A percentile compares a stretch with the other conserved stretches of the same genome.
Evolutionary conservation across 2,113 vertebrate genomes (phyloP).

Genomic region (Vidua macroura): DNA sequence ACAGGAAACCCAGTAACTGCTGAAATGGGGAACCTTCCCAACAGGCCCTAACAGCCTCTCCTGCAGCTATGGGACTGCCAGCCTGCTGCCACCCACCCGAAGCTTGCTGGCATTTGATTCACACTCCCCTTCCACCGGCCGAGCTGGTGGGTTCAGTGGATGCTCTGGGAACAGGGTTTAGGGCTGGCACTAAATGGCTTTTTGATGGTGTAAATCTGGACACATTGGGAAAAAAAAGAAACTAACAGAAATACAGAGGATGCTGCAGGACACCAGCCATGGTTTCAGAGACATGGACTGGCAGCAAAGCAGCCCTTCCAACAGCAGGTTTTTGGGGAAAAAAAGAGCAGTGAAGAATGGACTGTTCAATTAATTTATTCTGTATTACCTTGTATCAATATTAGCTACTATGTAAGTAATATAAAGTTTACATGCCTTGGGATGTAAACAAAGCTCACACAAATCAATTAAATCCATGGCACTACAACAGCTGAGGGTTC

Average conservation of each 20-base stretch:
- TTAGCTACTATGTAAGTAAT: not conserved
- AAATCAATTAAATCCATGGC: conserved; percentile 17
- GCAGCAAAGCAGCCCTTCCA: not conserved
- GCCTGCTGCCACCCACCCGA: not conserved
- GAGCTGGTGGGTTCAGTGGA: not conserved
- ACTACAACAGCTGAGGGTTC: conserved; percentile 8
- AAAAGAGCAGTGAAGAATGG: not conserved
- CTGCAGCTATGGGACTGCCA: not conserved
- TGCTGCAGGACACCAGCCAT: not conserved
- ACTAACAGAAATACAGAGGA: not conserved
- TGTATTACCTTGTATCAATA: not conserved
- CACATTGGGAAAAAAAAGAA: not conserved
- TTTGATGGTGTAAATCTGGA: not conserved
- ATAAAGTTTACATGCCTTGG: not conserved
- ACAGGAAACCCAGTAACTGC: conserved; percentile 49
- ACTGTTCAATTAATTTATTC: not conserved
- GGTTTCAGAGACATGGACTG: not conserved
- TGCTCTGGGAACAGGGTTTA: not conserved
- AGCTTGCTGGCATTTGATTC: not conserved
- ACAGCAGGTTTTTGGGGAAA: not conserved
- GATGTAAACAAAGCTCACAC: not conserved
- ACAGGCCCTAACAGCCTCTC: not conserved
- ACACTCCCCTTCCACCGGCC: not conserved
- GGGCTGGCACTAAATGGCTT: not conserved
- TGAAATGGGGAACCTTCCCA: not conserved